These are phyloP conservation scores for Hormaphis cornu DNA, from an alignment of 1,140 invertebrate species.

Conservation along the genomic window DNA sequence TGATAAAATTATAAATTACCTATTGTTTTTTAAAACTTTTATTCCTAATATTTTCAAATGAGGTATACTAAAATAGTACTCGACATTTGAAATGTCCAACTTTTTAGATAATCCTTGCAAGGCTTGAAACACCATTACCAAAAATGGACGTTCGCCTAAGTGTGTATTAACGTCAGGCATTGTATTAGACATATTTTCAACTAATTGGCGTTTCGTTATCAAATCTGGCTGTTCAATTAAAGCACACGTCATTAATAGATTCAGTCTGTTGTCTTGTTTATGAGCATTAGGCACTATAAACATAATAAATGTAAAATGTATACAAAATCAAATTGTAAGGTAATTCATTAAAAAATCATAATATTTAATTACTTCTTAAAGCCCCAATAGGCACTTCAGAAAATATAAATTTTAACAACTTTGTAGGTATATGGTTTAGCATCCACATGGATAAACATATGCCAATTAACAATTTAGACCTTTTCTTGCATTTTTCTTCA, in stretches of 20 bases:
- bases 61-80: conserved; percentile 19
- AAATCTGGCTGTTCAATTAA: conserved; percentile 5
- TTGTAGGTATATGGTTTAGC: neutral
- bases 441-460: conserved; percentile 21
- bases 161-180: neutral
- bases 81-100: neutral
- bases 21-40: neutral
- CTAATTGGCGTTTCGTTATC: neutral
- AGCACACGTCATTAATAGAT: conserved; percentile 11
- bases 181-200: neutral
- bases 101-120: neutral
- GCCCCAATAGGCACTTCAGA: neutral
- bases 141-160: conserved; percentile 6
- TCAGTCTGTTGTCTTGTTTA: conserved; percentile 18
- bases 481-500: conserved; percentile 5
- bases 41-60: conserved; percentile 9
- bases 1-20: neutral
- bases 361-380: conserved; percentile 9
- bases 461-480: conserved; percentile 11
- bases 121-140: neutral
- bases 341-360: neutral
- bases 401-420: neutral
- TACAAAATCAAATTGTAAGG: neutral
- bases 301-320: neutral
- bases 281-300: conserved; percentile 7